Evolutionary conservation across 2,113 vertebrate genomes (phyloP).

Genomic region (Bubo blakistoni): DNA sequence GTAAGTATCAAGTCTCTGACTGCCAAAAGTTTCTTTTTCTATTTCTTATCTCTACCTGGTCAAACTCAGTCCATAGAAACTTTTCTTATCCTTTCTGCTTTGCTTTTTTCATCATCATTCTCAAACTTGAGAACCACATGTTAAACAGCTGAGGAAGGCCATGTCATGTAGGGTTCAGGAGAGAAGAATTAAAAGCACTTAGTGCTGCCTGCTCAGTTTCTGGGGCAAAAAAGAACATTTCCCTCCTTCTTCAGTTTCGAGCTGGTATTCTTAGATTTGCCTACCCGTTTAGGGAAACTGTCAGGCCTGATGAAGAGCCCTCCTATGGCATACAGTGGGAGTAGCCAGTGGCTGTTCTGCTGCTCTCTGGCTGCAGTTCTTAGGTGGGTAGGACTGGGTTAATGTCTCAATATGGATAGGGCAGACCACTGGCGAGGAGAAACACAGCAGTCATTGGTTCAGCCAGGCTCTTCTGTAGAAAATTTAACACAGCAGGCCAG

Average conservation of each 20-base stretch:
- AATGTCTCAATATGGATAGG: neutral
- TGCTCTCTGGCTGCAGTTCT: neutral
- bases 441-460: neutral
- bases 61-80: neutral
- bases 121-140: neutral
- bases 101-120: neutral
- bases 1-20: neutral
- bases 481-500: neutral
- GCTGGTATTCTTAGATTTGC: neutral
- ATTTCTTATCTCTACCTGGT: neutral
- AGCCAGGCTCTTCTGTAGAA: neutral
- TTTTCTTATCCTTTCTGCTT: neutral
- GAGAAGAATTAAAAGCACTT: neutral
- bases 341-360: rapidly evolving
- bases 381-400: neutral
- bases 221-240: neutral
- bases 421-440: neutral
- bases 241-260: neutral
- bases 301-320: neutral
- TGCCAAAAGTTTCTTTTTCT: neutral
- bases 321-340: neutral
- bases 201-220: neutral
- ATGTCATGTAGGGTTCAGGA: neutral
- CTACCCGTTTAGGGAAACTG: neutral
- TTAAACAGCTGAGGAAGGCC: neutral